Evolutionary conservation across 2,113 vertebrate species (phyloP).

Genomic region (Phalacrocorax brasilianus): DNA sequence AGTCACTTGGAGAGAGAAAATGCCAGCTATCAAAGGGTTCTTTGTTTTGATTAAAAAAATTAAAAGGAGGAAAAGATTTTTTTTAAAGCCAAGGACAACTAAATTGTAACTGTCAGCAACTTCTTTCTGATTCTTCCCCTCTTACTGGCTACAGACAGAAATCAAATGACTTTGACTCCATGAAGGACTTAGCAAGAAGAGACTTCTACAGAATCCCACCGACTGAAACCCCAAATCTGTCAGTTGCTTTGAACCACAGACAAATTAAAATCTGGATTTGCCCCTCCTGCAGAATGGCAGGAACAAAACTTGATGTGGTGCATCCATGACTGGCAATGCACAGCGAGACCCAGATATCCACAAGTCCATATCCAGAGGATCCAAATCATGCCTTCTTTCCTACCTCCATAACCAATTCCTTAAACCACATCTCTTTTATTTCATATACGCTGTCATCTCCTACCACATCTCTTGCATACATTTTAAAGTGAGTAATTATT

Average conservation of each 20-base stretch:
- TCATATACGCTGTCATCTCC: neutral
- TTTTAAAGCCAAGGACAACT: neutral
- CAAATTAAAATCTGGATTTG: neutral
- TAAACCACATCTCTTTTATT: neutral
- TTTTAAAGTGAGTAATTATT: neutral
- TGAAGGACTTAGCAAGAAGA: neutral
- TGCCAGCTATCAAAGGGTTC: neutral
- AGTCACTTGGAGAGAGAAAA: neutral
- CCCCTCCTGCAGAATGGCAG: neutral
- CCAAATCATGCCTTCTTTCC: neutral
- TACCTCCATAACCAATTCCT: neutral
- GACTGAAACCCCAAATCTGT: neutral
- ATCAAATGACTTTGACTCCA: neutral
- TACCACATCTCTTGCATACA: rapidly evolving
- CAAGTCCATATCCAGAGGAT: neutral
- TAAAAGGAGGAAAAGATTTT: too few relatives aligned
- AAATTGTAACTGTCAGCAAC: neutral
- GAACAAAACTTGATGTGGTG: neutral
- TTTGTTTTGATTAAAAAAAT: neutral
- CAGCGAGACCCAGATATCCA: neutral
- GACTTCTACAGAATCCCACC: neutral
- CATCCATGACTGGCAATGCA: neutral
- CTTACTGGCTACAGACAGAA: neutral
- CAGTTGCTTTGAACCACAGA: neutral
- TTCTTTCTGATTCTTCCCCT: neutral